Conservation (phyloP, 1,140 invertebrate genomes). For the Sitophilus oryzae region DNA sequence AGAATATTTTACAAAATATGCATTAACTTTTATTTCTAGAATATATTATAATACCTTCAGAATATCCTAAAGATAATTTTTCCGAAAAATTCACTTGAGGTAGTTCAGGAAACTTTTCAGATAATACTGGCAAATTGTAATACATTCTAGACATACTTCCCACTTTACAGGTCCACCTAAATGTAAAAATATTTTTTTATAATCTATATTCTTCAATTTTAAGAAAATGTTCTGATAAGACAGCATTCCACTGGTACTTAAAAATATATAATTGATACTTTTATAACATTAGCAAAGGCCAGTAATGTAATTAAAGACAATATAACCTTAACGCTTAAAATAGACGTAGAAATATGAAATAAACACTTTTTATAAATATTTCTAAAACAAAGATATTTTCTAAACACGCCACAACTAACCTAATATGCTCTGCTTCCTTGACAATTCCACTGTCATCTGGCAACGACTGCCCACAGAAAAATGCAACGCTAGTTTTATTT, state of each 20-base stretch:
- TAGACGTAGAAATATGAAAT: not conserved
- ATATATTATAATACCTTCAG: too few relatives aligned
- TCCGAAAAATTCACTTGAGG: slow-evolving; percentile 29
- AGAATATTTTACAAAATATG: too few relatives aligned
- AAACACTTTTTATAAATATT: not conserved
- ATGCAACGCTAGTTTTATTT: slow-evolving; percentile 34
- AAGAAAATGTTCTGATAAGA: too few relatives aligned
- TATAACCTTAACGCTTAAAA: not conserved
- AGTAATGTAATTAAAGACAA: too few relatives aligned
- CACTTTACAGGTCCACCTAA: slow-evolving; percentile 40
- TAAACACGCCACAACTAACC: slow-evolving; percentile 20
- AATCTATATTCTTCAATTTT: too few relatives aligned
- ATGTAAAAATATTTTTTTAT: too few relatives aligned
- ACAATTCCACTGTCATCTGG: slow-evolving; percentile 23
- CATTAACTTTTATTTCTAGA: too few relatives aligned
- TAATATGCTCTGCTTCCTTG: slow-evolving; percentile 37
- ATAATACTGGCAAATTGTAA: slow-evolving; percentile 42
- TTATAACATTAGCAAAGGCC: too few relatives aligned
- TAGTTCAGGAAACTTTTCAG: slow-evolving; percentile 42
- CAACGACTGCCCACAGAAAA: slow-evolving; percentile 37
- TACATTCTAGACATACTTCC: slow-evolving; percentile 29
- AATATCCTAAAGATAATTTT: slow-evolving; percentile 31
- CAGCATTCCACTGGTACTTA: too few relatives aligned
- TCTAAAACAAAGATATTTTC: not conserved
- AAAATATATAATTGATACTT: too few relatives aligned